phyloP scores from a whole-genome alignment of 1,140 invertebrate genomes.

The Acyrthosiphon pisum region DNA sequence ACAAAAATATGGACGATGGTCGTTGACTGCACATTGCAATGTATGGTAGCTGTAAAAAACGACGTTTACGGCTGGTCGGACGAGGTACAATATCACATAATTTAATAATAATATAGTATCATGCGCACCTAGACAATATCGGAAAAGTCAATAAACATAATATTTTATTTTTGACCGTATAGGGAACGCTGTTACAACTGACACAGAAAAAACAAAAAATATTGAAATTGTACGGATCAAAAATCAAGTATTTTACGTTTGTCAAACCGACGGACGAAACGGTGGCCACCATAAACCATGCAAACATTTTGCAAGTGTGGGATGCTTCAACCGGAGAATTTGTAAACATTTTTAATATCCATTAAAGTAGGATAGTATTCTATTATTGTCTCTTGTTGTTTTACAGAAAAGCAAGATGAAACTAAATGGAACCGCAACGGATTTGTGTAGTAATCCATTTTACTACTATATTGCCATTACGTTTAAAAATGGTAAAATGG shows the following conservation, averaged over 20 bases:
- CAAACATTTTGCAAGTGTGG: conserved; percentile 26
- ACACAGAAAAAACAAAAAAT: conserved; percentile 8
- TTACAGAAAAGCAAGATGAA: conserved; percentile 15
- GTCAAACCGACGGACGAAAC: conserved; percentile 3
- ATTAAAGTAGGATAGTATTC: neutral
- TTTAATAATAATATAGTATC: neutral
- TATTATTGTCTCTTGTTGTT: neutral
- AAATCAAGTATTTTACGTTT: conserved; percentile 36
- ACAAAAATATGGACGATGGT: conserved; percentile 12
- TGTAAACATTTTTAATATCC: conserved; percentile 32
- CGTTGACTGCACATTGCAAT: neutral
- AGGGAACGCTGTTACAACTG: conserved; percentile 3
- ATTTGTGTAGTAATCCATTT: conserved; percentile 27
- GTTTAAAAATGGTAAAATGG: conserved; percentile 44
- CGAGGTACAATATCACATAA: neutral
- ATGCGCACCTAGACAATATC: neutral
- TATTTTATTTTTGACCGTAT: neutral
- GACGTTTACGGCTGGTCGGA: conserved; percentile 34
- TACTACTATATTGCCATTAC: conserved; percentile 23
- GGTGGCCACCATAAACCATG: conserved; percentile 6
- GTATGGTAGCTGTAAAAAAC: conserved; percentile 2
- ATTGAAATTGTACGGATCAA: conserved; percentile 31
- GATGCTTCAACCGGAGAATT: conserved; percentile 18
- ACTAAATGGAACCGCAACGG: conserved; percentile 3
- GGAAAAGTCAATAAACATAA: neutral